phyloP scores from a whole-genome alignment of 2,888 invertebrate species.

The Dynastes maya region DNA sequence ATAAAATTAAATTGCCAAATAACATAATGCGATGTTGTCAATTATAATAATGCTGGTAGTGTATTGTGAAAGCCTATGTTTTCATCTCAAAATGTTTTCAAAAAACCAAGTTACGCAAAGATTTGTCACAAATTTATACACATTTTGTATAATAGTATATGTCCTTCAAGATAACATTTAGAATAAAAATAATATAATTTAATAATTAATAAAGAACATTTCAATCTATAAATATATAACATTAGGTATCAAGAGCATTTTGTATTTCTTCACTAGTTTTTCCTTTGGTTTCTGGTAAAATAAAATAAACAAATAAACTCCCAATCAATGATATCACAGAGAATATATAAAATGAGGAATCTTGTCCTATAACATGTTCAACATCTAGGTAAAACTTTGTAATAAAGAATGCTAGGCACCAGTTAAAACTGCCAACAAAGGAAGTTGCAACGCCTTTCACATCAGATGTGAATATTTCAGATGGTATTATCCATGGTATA shows the following conservation, averaged over 20 bases:
- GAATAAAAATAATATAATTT: background rate
- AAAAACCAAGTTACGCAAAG: too few species aligned
- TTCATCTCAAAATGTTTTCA: too few species aligned
- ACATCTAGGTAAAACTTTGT: conserved; percentile 81
- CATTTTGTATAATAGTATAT: too few species aligned
- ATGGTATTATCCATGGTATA: conserved; percentile 89
- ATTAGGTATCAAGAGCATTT: conserved; percentile 50
- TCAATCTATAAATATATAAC: background rate
- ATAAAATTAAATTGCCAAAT: too few species aligned
- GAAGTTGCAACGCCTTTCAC: conserved; percentile 85
- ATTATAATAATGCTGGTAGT: too few species aligned
- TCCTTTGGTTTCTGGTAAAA: conserved; percentile 66
- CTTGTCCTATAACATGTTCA: conserved; percentile 73
- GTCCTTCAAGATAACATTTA: background rate
- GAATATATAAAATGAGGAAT: conserved; percentile 83
- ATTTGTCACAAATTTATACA: too few species aligned
- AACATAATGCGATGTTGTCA: too few species aligned
- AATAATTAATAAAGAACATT: background rate
- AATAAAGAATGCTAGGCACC: conserved; percentile 85
- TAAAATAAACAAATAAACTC: conserved; percentile 71
- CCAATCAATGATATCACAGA: conserved; percentile 78
- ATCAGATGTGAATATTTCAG: conserved; percentile 86
- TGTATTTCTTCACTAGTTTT: conserved; percentile 65
- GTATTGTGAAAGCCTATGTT: too few species aligned
- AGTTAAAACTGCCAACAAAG: conserved; percentile 85